A percentile compares a stretch with the other conserved stretches of the same genome.
These are phyloP conservation scores for Marmota monax DNA, from an alignment of 2,113 vertebrate genomes.

Conservation along the genomic window DNA sequence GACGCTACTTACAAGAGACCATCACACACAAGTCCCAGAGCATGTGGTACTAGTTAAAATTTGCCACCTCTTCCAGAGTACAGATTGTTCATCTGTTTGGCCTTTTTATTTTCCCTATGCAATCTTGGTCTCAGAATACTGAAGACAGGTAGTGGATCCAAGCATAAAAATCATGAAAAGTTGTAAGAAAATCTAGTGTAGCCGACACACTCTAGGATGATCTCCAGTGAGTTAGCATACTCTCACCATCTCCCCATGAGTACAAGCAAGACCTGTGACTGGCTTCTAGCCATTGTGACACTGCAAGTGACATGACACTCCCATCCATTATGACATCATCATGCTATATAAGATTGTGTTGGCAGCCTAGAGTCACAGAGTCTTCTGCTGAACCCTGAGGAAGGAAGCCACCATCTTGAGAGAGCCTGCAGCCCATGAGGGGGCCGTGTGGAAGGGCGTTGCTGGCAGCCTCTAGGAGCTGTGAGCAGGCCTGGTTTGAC, in stretches of 20 bases:
- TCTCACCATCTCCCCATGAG: neutral
- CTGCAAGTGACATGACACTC: neutral
- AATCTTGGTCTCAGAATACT: neutral
- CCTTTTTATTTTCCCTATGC: neutral
- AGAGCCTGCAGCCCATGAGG: neutral
- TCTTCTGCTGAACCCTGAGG: neutral
- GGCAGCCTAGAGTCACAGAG: neutral
- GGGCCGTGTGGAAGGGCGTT: neutral
- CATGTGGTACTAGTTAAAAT: neutral
- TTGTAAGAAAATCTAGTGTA: neutral
- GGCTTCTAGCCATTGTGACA: neutral
- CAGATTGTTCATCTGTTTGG: neutral
- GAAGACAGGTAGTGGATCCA: neutral
- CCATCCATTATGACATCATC: neutral
- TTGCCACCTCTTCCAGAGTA: neutral
- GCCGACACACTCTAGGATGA: neutral
- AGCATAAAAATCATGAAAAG: neutral
- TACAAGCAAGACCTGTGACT: neutral
- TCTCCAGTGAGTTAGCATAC: neutral
- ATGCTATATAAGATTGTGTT: neutral
- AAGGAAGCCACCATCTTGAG: neutral
- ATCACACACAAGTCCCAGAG: neutral
- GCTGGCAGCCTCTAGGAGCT: neutral
- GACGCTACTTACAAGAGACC: neutral
- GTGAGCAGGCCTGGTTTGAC: neutral